Base-by-base conservation (phyloP, 1,140 invertebrate species). In the Neodiprion fabricii region DNA sequence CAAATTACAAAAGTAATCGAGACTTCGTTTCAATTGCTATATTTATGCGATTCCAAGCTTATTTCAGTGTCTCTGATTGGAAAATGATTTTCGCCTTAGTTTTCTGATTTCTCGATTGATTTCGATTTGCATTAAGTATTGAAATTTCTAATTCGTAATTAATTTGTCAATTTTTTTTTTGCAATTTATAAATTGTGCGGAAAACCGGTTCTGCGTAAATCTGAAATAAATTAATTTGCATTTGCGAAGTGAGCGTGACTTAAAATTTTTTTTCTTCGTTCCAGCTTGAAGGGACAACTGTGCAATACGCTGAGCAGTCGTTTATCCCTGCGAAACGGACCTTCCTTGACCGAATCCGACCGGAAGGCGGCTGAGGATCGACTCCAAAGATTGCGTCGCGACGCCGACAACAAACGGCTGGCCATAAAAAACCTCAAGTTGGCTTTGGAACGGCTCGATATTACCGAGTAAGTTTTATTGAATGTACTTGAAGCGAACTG, bases 391-490 rank as follows among this genome's bases (percentile, higher is more conserved):
- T 87, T 95, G 21, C 90, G 91, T 72, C 89, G 89, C 10, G 94
- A 95, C 78, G 91, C 94, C 70, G 94, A 95, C 76, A 90, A 92
- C 78, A 93, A 95, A 79, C 89, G 91, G 78, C 87, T 92, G 49
- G 90, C 92, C 53, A 94, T 95, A 81, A 94, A 94, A 81, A 94
- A 94, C 79, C 89, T 95, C 9, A 94, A 94, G 83, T 85, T 93
- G 74, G 90, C 93, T 1, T 87, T 96, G 28, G 94, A 95, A 79
- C 90, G 92, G 76, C 90, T 95, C 9, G 93, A 95, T 83, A 94
- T 95, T 48, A 94, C 94, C 10, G 95, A 96, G 94, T 95, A 86
- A 92, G 92, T 88, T 67, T n/a, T 10, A 61, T 61, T 40, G 17
- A 21, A 21, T 21, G 17, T 21, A 21, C 17, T 21, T 21, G 17